These are phyloP conservation scores for Drosophila pullipes DNA, from an alignment of 2,888 invertebrate species.

Conservation along the genomic window DNA sequence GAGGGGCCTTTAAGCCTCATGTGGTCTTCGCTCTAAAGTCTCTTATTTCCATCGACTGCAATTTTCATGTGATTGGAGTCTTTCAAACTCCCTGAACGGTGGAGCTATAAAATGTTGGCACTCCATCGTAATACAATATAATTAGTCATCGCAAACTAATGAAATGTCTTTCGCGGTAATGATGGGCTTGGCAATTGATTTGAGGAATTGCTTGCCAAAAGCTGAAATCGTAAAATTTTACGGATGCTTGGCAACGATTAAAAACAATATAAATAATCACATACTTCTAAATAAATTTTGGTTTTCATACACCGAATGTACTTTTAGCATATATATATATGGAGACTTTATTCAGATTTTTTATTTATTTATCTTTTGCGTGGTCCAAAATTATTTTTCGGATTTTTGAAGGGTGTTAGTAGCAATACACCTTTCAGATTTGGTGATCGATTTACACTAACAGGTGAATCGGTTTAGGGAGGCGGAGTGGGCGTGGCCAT, in stretches of 20 bases:
- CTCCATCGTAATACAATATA: constrained; percentile 51
- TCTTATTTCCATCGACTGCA: constrained; percentile 28
- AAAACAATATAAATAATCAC: neutral
- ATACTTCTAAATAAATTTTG: neutral
- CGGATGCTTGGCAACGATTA: neutral
- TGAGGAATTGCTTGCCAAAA: constrained; percentile 9
- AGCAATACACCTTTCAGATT: too few species aligned
- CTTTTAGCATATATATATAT: too few species aligned
- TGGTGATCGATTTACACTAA: too few species aligned
- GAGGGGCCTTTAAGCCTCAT: constrained; percentile 50
- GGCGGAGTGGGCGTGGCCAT: too few species aligned
- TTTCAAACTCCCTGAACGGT: constrained; percentile 12
- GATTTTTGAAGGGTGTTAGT: too few species aligned
- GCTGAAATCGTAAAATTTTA: too few species aligned
- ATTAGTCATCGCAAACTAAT: constrained; percentile 63
- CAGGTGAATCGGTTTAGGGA: too few species aligned
- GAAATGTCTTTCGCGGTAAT: constrained; percentile 33
- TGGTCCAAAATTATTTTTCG: too few species aligned
- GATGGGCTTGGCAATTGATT: constrained; percentile 20
- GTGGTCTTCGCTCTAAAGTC: constrained; percentile 46
- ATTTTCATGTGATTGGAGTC: constrained; percentile 32
- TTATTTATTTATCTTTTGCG: too few species aligned
- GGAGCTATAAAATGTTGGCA: constrained; percentile 41
- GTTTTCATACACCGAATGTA: neutral
- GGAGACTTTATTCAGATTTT: too few species aligned